These are phyloP conservation scores for Labia minor DNA, from an alignment of 2,888 invertebrate species.

Conservation along the genomic window DNA sequence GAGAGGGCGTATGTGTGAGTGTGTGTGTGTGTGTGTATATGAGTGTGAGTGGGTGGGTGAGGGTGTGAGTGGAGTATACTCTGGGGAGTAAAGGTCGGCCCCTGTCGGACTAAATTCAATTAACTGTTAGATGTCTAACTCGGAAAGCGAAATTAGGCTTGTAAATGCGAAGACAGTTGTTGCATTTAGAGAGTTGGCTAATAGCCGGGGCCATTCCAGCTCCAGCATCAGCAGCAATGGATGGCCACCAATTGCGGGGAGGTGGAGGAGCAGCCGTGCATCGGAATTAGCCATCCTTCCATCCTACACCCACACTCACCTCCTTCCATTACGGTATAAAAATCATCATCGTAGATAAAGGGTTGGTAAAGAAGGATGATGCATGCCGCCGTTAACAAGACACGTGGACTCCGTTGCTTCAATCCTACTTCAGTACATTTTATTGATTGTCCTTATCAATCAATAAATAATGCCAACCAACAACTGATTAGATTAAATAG, in stretches of 20 bases:
- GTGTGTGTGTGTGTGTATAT: too few relatives aligned
- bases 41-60: too few relatives aligned
- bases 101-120: neutral
- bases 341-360: too few relatives aligned
- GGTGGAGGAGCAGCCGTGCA: neutral
- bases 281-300: neutral
- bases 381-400: too few relatives aligned
- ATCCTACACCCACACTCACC: too few relatives aligned
- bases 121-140: slow-evolving; percentile 13
- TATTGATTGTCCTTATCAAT: neutral
- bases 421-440: neutral
- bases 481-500: slow-evolving; percentile 4
- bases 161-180: slow-evolving; percentile 13
- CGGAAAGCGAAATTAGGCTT: slow-evolving; percentile 13
- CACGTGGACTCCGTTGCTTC: too few relatives aligned
- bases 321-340: too few relatives aligned
- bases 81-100: neutral
- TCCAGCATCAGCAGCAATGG: neutral
- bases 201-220: neutral
- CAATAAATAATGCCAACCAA: neutral
- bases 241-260: neutral
- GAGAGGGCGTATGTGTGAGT: neutral
- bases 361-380: too few relatives aligned
- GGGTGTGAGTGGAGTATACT: too few relatives aligned
- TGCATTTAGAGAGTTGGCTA: slow-evolving; percentile 8